Base-by-base conservation (phyloP, 1,140 invertebrate genomes). In the Andricus grossulariae region DNA sequence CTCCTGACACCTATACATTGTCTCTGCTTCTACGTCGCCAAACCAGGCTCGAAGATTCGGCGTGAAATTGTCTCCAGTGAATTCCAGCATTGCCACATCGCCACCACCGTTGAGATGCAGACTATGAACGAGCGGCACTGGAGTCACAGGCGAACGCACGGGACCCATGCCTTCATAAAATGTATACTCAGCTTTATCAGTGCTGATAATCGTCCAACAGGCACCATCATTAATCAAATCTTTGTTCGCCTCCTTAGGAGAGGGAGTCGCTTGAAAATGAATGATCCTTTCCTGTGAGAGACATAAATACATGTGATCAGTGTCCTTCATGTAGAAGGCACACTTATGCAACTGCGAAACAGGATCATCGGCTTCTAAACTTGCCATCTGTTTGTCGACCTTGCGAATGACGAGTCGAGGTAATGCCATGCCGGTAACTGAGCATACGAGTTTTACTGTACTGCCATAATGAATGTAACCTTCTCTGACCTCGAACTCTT, bases 191-290 rank as follows among this genome's bases (percentile, higher is more conserved):
- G 98, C 99, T 90, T 99, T 99, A 90, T 99, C 99, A 3, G 99
- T 99, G 51, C 98, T 99, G 84, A 99, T 99, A 87, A 99, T 99
- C 12, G 99, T 99, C 99, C 99, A 99, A 76, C 98, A 99, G 13
- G 99, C 99, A 45, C 99, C 99, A 89, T 99, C 99, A 90, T 99
- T 99, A 77, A 99, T 99, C 97, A 99, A 99, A 88, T 99, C 99
- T 87, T 99, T 98, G 90, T 98, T 99, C 0, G 97, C 95, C 88
- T 99, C 98, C 90, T 99, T 99, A 0, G 98, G 98, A 91, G 98
- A 99, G 0, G 98, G 97, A 0, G 98, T 99, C 0, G 98, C 98
- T 91, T 99, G 98, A 88, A 99, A 99, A 91, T 99, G 99, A 86
- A 99, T 99, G 75, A 99, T 99, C 83, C 98, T 94, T 88, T 99